These are phyloP conservation scores for Plutella xylostella DNA, from an alignment of 2,888 invertebrate genomes.

Conservation along the genomic window DNA sequence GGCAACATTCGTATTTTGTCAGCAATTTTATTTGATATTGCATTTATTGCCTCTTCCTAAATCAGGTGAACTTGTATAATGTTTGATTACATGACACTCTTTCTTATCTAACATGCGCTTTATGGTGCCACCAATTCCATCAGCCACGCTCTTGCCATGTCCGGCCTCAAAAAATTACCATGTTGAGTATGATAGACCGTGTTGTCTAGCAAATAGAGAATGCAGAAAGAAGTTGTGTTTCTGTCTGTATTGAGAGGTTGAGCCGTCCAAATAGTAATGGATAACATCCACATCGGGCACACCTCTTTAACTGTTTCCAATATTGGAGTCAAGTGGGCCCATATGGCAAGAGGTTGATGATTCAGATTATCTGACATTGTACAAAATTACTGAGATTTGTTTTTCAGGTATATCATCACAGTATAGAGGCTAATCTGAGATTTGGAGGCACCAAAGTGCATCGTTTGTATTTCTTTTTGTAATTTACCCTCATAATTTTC, in stretches of 20 bases:
- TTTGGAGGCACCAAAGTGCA: constrained; percentile 17
- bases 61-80: no score
- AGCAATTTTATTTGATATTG: no score
- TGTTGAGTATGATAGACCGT: constrained; percentile 10
- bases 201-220: constrained; percentile 7
- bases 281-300: no score
- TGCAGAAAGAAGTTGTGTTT: constrained; percentile 17
- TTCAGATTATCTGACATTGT: constrained; percentile 6
- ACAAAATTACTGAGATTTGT: constrained; percentile 13
- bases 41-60: no score
- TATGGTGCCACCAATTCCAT: constrained; percentile 17
- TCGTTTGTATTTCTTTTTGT: constrained; percentile 14
- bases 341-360: constrained; percentile 4
- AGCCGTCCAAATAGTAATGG: constrained; percentile 16
- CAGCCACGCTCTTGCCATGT: constrained; percentile 17
- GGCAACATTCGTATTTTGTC: no score
- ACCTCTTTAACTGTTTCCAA: not conserved
- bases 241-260: constrained; percentile 16
- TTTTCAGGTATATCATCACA: constrained; percentile 14
- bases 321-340: constrained; percentile 3
- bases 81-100: no score
- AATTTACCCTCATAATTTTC: constrained; percentile 17
- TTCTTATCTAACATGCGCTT: constrained; percentile 3
- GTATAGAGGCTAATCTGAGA: constrained; percentile 15
- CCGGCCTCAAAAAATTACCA: constrained; percentile 17